Percentiles rank a stretch among this genome's conserved stretches.
These are phyloP conservation scores for Brachycybe producta DNA, from an alignment of 2,888 invertebrate species.

Conservation along the genomic window DNA sequence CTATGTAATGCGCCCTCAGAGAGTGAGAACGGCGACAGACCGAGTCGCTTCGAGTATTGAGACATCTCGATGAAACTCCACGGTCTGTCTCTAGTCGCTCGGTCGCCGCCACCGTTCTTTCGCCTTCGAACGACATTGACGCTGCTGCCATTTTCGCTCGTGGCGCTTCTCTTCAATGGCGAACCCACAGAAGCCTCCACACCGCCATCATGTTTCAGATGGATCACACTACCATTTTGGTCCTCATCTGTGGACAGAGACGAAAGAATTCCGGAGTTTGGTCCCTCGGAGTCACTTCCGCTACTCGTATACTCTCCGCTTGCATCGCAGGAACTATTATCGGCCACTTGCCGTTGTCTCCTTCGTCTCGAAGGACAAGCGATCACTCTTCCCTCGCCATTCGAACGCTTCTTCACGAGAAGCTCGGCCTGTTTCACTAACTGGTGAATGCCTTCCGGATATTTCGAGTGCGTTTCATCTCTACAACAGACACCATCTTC, in stretches of 20 bases:
- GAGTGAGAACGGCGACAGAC: conserved; percentile 55
- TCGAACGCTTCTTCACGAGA: conserved; percentile 45
- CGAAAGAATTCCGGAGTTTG: conserved; percentile 46
- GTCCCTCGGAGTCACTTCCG: neutral
- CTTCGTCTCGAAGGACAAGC: neutral
- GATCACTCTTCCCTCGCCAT: conserved; percentile 41
- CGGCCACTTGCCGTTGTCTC: neutral
- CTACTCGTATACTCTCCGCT: conserved; percentile 68
- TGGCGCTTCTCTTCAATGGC: too few species aligned
- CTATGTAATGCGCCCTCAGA: conserved; percentile 79
- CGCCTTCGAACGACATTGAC: neutral
- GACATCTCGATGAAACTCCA: conserved; percentile 82
- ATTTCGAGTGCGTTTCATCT: conserved; percentile 19
- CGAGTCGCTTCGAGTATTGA: conserved; percentile 42
- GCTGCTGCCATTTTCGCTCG: neutral
- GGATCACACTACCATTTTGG: conserved; percentile 25
- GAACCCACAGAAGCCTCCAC: neutral
- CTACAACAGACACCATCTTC: conserved; percentile 33
- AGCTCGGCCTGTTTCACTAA: conserved; percentile 58
- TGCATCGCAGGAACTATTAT: conserved; percentile 52
- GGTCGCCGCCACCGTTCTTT: conserved; percentile 23
- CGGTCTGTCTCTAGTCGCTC: conserved; percentile 42
- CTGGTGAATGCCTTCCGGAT: conserved; percentile 49
- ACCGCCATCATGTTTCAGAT: conserved; percentile 1
- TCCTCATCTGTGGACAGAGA: conserved; percentile 24